phyloP scores from a whole-genome alignment of 2,888 invertebrate species.

The Andrena minutula region DNA sequence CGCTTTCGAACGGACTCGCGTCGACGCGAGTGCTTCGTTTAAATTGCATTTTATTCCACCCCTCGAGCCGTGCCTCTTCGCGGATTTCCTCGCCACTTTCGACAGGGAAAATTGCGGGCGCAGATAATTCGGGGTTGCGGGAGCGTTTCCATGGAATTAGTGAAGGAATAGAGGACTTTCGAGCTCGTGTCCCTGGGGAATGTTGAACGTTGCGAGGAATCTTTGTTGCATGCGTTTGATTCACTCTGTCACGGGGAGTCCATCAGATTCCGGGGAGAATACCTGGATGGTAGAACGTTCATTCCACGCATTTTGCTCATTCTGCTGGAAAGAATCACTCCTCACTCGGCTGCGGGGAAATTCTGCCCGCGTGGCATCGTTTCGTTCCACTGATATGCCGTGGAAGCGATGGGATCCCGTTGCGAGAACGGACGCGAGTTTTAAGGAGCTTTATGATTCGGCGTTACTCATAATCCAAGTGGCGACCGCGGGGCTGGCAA shows the following conservation, averaged over 20 bases:
- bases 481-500: slow-evolving; percentile 12
- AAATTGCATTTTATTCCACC: slow-evolving; percentile 1
- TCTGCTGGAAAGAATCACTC: neutral
- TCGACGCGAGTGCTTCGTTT: neutral
- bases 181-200: no score
- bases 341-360: neutral
- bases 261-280: no score
- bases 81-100: neutral
- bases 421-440: neutral
- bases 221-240: no score
- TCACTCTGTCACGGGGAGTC: no score
- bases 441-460: slow-evolving; percentile 10
- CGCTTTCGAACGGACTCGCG: neutral
- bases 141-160: no score
- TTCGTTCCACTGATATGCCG: neutral
- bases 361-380: neutral
- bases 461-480: slow-evolving; percentile 19
- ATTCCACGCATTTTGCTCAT: neutral
- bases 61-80: no score
- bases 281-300: neutral
- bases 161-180: no score
- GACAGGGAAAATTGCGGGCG: neutral
- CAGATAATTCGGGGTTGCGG: neutral
- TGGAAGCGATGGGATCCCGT: neutral
- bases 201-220: no score